Base-by-base conservation (phyloP, 2,797 vertebrate species). In the Halcyon smyrnensis region DNA sequence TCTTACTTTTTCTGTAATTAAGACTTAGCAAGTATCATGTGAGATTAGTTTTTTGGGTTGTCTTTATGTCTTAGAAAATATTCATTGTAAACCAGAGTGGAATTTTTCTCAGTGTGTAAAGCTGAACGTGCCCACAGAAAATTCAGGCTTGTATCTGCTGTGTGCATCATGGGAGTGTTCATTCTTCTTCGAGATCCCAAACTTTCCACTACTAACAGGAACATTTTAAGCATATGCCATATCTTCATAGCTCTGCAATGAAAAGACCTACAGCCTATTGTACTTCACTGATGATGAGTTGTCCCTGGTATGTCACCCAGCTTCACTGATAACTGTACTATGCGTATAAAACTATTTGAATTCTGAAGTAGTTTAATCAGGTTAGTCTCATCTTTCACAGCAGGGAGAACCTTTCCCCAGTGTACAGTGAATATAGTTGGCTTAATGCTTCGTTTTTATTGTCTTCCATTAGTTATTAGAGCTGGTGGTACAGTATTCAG, bases 21-120 rank as follows among this genome's bases (percentile, higher is more conserved):
- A 60, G 39, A 24, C 19, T 30, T 83, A 74, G 21, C 1, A 25
- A 9, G 19, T 82, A 32, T 51, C 51, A 13, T 70, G 9, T 43
- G 51, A 78, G 9, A 9, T 34, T 50, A 59, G 4, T 82, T 57
- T 1, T 84, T 84, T 82, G 13, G 2, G 4, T 69, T 93, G 24
- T 43, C 11, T 75, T 57, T 63, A 53, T 71, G 15, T 63, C 30
- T 90, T 74, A 36, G 30, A 77, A 85, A 70, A 77, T 74, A 59
- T 11, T 77, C 1, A 11, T 43, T 59, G 8, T 64, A 70, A 89
- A 57, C 8, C 28, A 64, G 12, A 0, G 0, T 59, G 37, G 28
- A 63, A 1, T 64, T 46, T 54, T 82, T 90, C 92, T 37, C 41
- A 20, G 4, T 53, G 4, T 14, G 2, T 65, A 27, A 80, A 71